A percentile compares a stretch with the other conserved stretches of the same genome.
These are phyloP conservation scores for Drosophila sp. DNA, from an alignment of 1,140 invertebrate genomes.

Conservation along the genomic window DNA sequence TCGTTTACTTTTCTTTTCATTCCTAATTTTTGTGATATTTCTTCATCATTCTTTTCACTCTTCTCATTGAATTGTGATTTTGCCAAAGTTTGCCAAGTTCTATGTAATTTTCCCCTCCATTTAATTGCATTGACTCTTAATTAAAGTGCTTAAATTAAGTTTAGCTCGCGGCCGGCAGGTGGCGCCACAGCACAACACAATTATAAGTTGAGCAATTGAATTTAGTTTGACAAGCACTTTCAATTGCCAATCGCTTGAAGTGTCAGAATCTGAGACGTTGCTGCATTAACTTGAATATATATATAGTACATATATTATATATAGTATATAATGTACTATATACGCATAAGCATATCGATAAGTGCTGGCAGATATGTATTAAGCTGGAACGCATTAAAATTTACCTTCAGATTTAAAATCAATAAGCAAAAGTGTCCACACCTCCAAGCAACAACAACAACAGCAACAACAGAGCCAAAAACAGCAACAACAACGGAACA, in stretches of 20 bases:
- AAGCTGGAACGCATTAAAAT: constrained; percentile 55
- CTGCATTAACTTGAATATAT: constrained; percentile 12
- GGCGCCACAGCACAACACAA: constrained; percentile 11
- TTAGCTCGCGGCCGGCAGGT: constrained; percentile 13
- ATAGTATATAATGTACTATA: too few relatives aligned
- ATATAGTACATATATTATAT: not conserved
- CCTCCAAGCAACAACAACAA: constrained; percentile 26
- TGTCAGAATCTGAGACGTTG: constrained; percentile 3
- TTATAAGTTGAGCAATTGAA: constrained; percentile 27
- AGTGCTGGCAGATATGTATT: constrained; percentile 34
- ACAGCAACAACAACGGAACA: constrained; percentile 24
- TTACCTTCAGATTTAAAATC: constrained; percentile 73
- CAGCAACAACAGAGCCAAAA: constrained; percentile 21
- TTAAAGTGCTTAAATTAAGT: not conserved
- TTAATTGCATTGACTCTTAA: too few relatives aligned
- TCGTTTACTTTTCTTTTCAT: too few relatives aligned
- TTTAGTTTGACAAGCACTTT: constrained; percentile 6
- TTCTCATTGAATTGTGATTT: too few relatives aligned
- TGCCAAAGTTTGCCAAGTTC: not conserved
- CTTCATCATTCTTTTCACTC: too few relatives aligned
- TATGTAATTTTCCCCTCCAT: not conserved
- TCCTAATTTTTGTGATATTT: too few relatives aligned
- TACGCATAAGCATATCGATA: constrained; percentile 14
- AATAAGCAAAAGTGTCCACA: constrained; percentile 64
- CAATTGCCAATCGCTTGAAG: not conserved